These are phyloP conservation scores for Alosa alosa DNA, from an alignment of 2,113 vertebrate genomes.

Conservation along the genomic window DNA sequence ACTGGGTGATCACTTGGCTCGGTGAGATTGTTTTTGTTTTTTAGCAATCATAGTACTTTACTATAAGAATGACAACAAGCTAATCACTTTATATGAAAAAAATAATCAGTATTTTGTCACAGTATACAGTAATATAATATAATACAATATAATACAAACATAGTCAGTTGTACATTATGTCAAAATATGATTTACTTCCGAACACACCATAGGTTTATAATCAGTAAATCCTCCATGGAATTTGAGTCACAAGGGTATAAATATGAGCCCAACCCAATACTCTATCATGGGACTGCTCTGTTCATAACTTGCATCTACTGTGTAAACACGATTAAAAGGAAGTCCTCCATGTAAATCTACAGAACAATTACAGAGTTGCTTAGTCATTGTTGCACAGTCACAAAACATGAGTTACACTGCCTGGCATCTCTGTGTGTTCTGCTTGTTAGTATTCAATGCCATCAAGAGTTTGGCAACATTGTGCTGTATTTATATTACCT, in stretches of 20 bases:
- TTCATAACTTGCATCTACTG: slow-evolving; percentile 15
- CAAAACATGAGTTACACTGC: neutral
- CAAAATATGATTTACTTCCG: neutral
- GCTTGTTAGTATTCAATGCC: neutral
- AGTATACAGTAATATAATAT: neutral
- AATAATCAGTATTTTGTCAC: too few relatives aligned
- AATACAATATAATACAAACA: neutral
- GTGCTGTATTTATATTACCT: neutral
- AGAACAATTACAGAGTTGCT: neutral
- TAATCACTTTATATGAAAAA: too few relatives aligned
- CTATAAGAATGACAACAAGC: too few relatives aligned
- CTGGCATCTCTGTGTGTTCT: neutral
- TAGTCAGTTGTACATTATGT: neutral
- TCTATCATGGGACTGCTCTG: slow-evolving; percentile 1
- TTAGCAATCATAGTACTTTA: too few relatives aligned
- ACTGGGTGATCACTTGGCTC: too few relatives aligned
- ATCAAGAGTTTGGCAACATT: neutral
- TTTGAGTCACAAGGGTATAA: slow-evolving; percentile 32
- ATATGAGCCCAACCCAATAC: slow-evolving; percentile 30
- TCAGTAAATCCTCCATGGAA: slow-evolving; percentile 11
- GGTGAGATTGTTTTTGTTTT: too few relatives aligned
- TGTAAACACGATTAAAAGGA: neutral
- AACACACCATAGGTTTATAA: neutral
- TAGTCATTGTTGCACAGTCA: neutral
- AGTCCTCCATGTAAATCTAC: neutral